Evolutionary conservation across 2,888 invertebrate genomes (phyloP), one percentile per base, ranked within the genome.

Genomic region (Phytoseiulus persimilis): DNA sequence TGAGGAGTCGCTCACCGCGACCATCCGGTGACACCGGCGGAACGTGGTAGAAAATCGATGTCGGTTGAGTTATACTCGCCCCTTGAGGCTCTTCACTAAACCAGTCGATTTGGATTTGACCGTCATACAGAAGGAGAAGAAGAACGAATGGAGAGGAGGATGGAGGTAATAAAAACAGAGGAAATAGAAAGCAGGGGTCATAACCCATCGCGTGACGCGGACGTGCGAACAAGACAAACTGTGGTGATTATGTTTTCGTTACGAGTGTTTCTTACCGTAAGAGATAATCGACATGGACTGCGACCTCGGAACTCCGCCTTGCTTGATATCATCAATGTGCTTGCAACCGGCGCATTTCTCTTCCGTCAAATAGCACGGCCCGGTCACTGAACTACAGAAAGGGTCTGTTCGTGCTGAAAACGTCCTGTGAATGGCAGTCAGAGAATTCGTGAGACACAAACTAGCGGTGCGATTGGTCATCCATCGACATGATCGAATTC

Each of bases 281-380:
- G 87, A 87, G 32, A 87, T 87, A n/a, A 45, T 87, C 23, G 87
- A 87, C 33, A 87, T 39, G 31, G 87, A 87, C 39, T 87, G 87
- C 87, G 87, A 87, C 45, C 87, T 31, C 32, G 32, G 65, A 65
- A 65, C 65, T 65, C 65, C 65, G 65, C 65, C 65, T 32, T 87
- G 87, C 39, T 87, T 87, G n/a, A 87, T 33, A 87, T 87, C 87
- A 0, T 87, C 39, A 87, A 87, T 28, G 45, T 87, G 87, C 32
- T 45, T 87, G 87, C 87, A 87, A n/a, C 32, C 87, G n/a, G 87
- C 87, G 32, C 87, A 87, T 11, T 39, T n/a, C 23, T 87, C 87
- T n/a, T 45, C 39, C 39, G 32, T 45, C 87, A 39, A 39, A 6
- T 33, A 32, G 18, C 32, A 87, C n/a, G 87, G 0, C 11, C 87